phyloP scores from a whole-genome alignment of 2,113 vertebrate species.

The Xerus inauris region DNA sequence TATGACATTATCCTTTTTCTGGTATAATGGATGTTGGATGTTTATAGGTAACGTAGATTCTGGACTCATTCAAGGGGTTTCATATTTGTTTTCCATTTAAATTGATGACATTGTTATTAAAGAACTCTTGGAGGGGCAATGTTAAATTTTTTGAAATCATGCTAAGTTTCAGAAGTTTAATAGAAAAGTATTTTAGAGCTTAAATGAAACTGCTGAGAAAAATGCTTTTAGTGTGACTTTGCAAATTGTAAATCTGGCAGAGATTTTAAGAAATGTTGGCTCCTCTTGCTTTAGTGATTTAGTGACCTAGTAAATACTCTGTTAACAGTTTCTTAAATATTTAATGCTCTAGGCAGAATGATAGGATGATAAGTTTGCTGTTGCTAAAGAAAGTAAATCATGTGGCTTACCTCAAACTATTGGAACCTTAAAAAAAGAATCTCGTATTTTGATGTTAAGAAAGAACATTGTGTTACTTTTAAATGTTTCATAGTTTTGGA shows the following conservation, averaged over 20 bases:
- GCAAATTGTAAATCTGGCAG: conserved; percentile 63
- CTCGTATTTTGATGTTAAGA: background rate
- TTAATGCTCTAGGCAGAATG: conserved; percentile 45
- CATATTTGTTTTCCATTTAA: background rate
- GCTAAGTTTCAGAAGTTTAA: conserved; percentile 24
- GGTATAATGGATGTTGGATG: background rate
- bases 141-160: conserved; percentile 37
- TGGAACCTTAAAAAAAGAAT: background rate
- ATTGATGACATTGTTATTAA: background rate
- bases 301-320: conserved; percentile 63
- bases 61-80: background rate
- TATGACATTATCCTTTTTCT: background rate
- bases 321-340: conserved; percentile 74
- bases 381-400: conserved; percentile 61
- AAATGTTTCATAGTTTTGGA: conserved; percentile 33
- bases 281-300: conserved; percentile 53
- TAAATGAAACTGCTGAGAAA: conserved; percentile 41
- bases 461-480: background rate
- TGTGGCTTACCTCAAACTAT: background rate
- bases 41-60: background rate
- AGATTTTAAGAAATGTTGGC: conserved; percentile 59
- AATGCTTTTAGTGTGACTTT: conserved; percentile 66
- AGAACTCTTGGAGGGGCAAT: background rate
- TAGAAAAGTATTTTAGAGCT: background rate
- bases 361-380: conserved; percentile 57